phyloP scores from a whole-genome alignment of 2,113 vertebrate genomes.

The Takifugu flavidus region DNA sequence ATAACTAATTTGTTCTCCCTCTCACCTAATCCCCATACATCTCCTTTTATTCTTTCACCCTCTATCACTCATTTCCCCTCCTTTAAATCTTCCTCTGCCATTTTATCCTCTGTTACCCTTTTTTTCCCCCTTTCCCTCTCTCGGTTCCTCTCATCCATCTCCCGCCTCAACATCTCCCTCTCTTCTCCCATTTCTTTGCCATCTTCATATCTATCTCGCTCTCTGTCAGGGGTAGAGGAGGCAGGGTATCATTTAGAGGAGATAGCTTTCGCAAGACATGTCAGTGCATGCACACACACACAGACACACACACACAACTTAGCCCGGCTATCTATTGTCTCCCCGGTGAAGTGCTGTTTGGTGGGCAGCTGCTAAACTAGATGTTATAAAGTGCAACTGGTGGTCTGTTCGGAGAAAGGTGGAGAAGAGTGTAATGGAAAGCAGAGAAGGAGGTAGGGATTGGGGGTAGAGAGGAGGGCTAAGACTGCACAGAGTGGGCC shows the following conservation, averaged over 20 bases:
- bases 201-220: conserved; percentile 57
- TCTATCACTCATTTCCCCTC: conserved; percentile 41
- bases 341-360: conserved; percentile 1
- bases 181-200: conserved; percentile 49
- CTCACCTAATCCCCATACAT: conserved; percentile 46
- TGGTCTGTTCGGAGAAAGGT: conserved; percentile 39
- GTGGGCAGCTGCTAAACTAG: conserved; percentile 57
- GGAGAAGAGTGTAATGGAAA: conserved; percentile 34
- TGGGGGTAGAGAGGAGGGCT: neutral
- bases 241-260: conserved; percentile 59
- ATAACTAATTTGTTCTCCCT: conserved; percentile 42
- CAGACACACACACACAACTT: conserved; percentile 13
- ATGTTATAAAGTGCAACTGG: conserved; percentile 64
- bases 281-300: conserved; percentile 11
- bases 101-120: conserved; percentile 7
- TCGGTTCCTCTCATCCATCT: conserved; percentile 42
- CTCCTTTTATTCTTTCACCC: conserved; percentile 49
- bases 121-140: neutral
- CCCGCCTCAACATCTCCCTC: conserved; percentile 34
- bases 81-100: conserved; percentile 22
- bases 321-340: conserved; percentile 35
- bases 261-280: conserved; percentile 47
- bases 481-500: conserved; percentile 20
- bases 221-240: conserved; percentile 57
- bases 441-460: conserved; percentile 11